Evolutionary conservation across 2,797 vertebrate species (phyloP), one percentile per base, ranked within the genome.

Genomic region (Phataginus tetradactyla): DNA sequence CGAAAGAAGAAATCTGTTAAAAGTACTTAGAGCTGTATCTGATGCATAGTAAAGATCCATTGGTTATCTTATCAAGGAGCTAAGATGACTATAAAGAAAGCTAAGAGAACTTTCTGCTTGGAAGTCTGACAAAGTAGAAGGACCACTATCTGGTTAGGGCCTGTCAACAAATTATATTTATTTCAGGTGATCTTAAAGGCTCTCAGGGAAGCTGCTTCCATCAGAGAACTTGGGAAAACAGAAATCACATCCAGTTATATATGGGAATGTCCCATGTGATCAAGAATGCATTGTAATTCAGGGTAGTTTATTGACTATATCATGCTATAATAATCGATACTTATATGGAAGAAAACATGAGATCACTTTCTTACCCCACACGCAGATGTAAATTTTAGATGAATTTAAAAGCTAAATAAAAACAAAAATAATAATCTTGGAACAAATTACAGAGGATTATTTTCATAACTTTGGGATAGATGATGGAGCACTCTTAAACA

Each of bases 331-430:
- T 57, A 64, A 92, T 92, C 92, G 37, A 39, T 59, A 55, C 2
- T n/a, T 21, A 49, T 49, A 27, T 69, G 37, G 32, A 59, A 95
- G 57, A 93, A 84, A 93, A 72, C n/a, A 57, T 15, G 18, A 55
- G 29, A 14, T 3, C 1, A 3, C 23, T 89, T 37, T 1, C 34
- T 64, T n/a, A 72, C 15, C 59, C 18, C 55, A 32, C 25, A 71
- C 2, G 74, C 0, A 80, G n/a, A 57, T 55, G 7, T 86, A 61
- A 51, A 68, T 96, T 91, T 72, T 42, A 42, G 9, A 71, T 61
- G 12, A n/a, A 93, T 85, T 83, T 14, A 83, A 75, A 37, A 84
- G 8, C n/a, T 51, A 87, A 91, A 81, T 81, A 51, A 81, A 85
- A 96, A 68, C 20, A 90, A 27, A 87, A 75, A 34, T 74, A 13